phyloP scores from a whole-genome alignment of 2,888 invertebrate species.

The Trissolcus japonicus region DNA sequence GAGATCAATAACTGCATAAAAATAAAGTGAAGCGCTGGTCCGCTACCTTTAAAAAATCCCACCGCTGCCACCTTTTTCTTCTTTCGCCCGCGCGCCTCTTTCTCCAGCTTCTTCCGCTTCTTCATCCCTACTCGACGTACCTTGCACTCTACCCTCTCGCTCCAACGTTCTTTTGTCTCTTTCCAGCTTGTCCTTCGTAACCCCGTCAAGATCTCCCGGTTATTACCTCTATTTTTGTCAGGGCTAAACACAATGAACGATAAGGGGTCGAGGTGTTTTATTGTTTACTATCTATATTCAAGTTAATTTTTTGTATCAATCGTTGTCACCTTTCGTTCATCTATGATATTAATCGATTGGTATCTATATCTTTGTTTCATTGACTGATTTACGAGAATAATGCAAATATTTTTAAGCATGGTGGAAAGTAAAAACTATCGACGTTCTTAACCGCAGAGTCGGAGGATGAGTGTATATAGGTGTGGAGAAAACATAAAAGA shows the following conservation, averaged over 20 bases:
- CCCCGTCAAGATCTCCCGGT: constrained; percentile 68
- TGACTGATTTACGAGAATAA: too few relatives aligned
- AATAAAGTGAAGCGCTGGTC: constrained; percentile 76
- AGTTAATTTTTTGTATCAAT: too few relatives aligned
- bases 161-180: constrained; percentile 34
- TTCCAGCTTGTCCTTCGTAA: constrained; percentile 48
- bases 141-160: constrained; percentile 21
- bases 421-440: too few relatives aligned
- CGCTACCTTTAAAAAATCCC: constrained; percentile 74
- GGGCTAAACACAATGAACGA: constrained; percentile 61
- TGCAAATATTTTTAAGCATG: too few relatives aligned
- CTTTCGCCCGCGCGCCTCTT: constrained; percentile 54
- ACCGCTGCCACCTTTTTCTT: constrained; percentile 62
- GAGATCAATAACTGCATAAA: constrained; percentile 77
- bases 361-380: too few relatives aligned
- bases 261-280: too few relatives aligned
- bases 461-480: too few relatives aligned
- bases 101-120: constrained; percentile 64
- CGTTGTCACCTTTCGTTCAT: too few relatives aligned
- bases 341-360: too few relatives aligned
- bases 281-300: too few relatives aligned
- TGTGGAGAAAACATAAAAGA: too few relatives aligned
- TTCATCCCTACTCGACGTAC: constrained; percentile 54
- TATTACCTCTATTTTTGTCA: constrained; percentile 75
- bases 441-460: too few relatives aligned